Conservation (phyloP, 2,113 vertebrate genomes). For the Stegostoma tigrinum region DNA sequence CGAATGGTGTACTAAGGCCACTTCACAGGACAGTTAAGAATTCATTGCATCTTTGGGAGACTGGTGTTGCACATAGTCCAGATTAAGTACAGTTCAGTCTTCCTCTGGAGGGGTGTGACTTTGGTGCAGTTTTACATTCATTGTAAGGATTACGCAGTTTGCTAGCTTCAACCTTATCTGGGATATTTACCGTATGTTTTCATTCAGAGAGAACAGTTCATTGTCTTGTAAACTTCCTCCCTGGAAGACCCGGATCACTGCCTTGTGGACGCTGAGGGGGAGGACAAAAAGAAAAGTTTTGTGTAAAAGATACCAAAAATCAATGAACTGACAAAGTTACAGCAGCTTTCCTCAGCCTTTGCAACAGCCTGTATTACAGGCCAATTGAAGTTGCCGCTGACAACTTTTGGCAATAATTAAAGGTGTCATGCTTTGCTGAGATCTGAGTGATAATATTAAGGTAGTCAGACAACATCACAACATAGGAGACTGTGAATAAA, state of each 20-base stretch:
- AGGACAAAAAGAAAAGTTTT: constrained; percentile 26
- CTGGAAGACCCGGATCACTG: constrained; percentile 90
- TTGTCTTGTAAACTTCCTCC: constrained; percentile 76
- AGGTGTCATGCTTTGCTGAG: too few relatives aligned
- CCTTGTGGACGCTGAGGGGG: constrained; percentile 74
- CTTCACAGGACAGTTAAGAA: background rate
- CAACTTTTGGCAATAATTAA: too few relatives aligned
- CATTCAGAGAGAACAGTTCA: constrained; percentile 82
- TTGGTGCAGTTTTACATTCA: background rate
- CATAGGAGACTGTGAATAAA: too few relatives aligned
- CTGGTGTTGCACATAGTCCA: background rate
- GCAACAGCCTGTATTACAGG: background rate
- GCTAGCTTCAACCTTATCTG: constrained; percentile 17
- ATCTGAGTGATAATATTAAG: too few relatives aligned
- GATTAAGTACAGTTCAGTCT: background rate
- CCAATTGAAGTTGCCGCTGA: background rate
- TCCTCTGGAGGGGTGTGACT: background rate
- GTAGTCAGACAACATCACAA: too few relatives aligned
- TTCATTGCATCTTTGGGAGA: background rate
- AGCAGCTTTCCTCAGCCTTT: background rate
- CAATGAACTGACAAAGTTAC: background rate
- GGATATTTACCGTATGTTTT: constrained; percentile 77
- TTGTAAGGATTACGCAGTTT: background rate
- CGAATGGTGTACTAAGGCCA: background rate
- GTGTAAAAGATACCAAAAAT: constrained; percentile 2